Evolutionary conservation across 2,797 vertebrate species (phyloP).

Genomic region (Acanthurus leucopareius): DNA sequence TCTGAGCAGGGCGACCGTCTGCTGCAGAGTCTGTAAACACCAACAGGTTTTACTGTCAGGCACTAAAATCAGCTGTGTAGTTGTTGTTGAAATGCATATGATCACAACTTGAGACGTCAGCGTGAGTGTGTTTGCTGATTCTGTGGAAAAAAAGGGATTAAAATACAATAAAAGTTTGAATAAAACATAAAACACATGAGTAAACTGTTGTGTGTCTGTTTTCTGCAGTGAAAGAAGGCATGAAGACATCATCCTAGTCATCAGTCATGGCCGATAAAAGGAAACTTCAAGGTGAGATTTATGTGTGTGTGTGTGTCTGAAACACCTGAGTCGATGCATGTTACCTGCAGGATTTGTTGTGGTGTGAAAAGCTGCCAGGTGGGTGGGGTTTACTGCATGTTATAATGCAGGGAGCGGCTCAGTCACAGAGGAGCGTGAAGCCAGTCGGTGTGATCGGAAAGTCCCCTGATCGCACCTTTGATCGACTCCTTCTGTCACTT

Average conservation of each 20-base stretch:
- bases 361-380: constrained; percentile 29
- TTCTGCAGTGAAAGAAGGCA: constrained; percentile 89
- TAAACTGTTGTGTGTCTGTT: constrained; percentile 5
- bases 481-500: background rate
- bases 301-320: background rate
- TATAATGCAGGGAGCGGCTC: background rate
- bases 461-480: background rate
- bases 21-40: no score
- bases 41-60: background rate
- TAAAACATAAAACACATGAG: background rate
- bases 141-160: background rate
- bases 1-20: no score
- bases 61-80: background rate
- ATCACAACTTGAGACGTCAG: background rate
- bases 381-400: constrained; percentile 17
- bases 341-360: background rate
- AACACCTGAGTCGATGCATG: background rate
- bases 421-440: background rate
- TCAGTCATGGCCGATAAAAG: constrained; percentile 97
- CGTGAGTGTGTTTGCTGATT: background rate
- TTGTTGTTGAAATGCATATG: background rate
- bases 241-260: constrained; percentile 93
- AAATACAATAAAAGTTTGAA: background rate
- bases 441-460: background rate
- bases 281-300: constrained; percentile 94